phyloP scores from a whole-genome alignment of 2,797 vertebrate genomes.

The Masticophis lateralis region DNA sequence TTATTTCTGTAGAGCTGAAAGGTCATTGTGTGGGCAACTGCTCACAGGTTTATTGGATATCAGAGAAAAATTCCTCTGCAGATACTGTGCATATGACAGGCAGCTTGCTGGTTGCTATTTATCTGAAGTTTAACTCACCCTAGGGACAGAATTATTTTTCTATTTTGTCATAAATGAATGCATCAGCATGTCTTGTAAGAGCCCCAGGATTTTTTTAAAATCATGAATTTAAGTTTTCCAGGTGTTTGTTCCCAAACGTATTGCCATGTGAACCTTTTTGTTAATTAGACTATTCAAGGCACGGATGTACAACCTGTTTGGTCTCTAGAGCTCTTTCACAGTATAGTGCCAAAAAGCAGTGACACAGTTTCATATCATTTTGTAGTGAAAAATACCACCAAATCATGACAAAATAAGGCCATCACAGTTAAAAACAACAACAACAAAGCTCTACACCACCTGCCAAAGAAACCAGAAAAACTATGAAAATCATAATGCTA shows the following conservation, averaged over 20 bases:
- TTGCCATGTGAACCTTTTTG: background rate
- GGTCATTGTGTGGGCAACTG: background rate
- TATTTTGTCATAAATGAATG: background rate
- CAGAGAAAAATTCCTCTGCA: background rate
- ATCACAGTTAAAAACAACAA: background rate
- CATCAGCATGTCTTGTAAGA: background rate
- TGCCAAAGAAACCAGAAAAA: background rate
- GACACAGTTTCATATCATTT: background rate
- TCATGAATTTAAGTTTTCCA: background rate
- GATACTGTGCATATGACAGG: background rate
- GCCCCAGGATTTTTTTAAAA: background rate
- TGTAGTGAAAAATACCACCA: background rate
- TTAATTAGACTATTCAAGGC: background rate
- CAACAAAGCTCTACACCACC: background rate
- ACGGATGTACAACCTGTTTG: background rate
- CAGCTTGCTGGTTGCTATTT: background rate
- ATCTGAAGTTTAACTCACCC: background rate
- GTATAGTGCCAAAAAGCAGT: background rate
- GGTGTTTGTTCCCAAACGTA: background rate
- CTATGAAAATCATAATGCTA: background rate
- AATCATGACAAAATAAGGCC: background rate
- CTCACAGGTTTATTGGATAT: background rate
- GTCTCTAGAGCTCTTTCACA: background rate
- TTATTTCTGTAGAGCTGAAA: background rate
- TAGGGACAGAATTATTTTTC: background rate